These are phyloP conservation scores for Lynx canadensis DNA, from an alignment of 2,113 vertebrate species.

Conservation along the genomic window DNA sequence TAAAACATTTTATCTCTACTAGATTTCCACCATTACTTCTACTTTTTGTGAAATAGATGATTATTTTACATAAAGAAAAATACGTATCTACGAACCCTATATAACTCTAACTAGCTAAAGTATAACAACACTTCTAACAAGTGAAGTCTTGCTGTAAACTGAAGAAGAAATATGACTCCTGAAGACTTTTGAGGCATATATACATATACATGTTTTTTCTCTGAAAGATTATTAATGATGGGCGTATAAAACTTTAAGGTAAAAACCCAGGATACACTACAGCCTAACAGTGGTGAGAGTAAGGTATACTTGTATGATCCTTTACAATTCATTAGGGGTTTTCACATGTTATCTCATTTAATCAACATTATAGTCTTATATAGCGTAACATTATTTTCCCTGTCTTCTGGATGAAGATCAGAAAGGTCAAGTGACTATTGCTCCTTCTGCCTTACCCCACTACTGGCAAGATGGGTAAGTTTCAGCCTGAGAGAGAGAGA, in stretches of 20 bases:
- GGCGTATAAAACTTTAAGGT: background rate
- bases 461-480: background rate
- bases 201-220: background rate
- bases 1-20: slow-evolving; percentile 6
- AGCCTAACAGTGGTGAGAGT: background rate
- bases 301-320: background rate
- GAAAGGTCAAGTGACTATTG: background rate
- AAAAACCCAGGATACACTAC: background rate
- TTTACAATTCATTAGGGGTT: background rate
- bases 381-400: background rate
- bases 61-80: slow-evolving; percentile 36
- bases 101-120: background rate
- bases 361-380: background rate
- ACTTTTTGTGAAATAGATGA: slow-evolving; percentile 22
- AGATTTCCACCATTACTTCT: slow-evolving; percentile 7
- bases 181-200: background rate
- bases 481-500: background rate
- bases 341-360: background rate
- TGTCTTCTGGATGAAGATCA: background rate
- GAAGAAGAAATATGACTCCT: background rate
- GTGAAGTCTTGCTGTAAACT: background rate
- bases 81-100: background rate
- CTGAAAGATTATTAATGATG: background rate
- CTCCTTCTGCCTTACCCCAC: background rate
- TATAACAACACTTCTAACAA: background rate